Base-by-base conservation (phyloP, 2,888 invertebrate species). In the Graphium colonna region DNA sequence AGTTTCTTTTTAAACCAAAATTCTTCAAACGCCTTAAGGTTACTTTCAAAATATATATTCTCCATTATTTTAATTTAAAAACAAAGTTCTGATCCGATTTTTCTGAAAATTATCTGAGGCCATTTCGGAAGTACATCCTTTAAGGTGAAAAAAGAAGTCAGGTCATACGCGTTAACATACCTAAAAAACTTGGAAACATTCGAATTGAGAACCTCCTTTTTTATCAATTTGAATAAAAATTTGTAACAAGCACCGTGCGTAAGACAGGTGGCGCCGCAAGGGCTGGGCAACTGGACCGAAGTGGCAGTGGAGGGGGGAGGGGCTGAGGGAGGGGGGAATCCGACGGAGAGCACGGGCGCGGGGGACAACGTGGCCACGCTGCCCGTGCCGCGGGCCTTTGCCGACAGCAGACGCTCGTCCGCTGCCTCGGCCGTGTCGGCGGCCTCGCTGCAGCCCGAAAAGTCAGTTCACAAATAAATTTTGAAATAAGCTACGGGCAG, bases 311-410 rank as follows among this genome's bases (percentile, higher is more conserved):
- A 36, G 36, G 36, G 36, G 9, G 18, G 36, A 8, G 38, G 18
- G 8, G 60, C 48, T 49, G 45, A 7, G 53, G 31, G 7, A 1
- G 51, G 41, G 10, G 50, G 42, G 13, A 42, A 40, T 13, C 54
- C 51, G 52, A 8, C 56, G 15, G 36, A 59, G 55, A 48, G 33
- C 12, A 93, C 93, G 71, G 94, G 94, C 73, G 94, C 94, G 0
- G 94, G 94, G 36, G 59, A 44, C 0, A 64, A 62, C n/a, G 60
- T 60, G 5, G 59, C 57, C 26, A 62, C 66, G 44, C 52, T 80
- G 49, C 68, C 68, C 0, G 95, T 93, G 41, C 96, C 96, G 5
- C 92, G 93, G 26, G 95, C 95, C 65, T 96, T 96, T 77, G 96
- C 96, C 1, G 96, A 96, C 69, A 93, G 93, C 60, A 94, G 95